Evolutionary conservation across 2,113 vertebrate species (phyloP).

Genomic region (Barnardius zonarius): DNA sequence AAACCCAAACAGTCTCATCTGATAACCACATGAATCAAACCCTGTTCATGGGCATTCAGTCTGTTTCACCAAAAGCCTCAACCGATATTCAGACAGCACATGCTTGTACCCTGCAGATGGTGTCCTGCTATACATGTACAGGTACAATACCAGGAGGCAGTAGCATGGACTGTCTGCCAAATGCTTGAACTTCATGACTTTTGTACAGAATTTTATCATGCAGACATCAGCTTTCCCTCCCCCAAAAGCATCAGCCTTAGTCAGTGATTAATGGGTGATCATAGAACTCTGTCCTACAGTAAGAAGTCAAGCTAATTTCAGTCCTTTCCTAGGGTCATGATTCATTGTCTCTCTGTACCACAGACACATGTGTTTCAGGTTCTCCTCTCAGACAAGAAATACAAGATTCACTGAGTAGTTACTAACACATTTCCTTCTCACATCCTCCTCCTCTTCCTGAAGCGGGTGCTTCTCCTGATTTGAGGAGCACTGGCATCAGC

Average conservation of each 20-base stretch:
- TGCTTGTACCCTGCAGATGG: not conserved
- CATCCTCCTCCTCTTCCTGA: constrained; percentile 40
- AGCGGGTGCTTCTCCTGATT: constrained; percentile 30
- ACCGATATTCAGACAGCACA: not conserved
- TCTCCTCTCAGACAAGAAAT: not conserved
- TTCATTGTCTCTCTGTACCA: not conserved
- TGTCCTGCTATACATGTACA: accelerated
- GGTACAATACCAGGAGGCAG: not conserved
- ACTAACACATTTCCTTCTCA: constrained; percentile 9
- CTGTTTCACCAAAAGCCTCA: not conserved
- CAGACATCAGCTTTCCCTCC: not conserved
- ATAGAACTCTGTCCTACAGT: not conserved
- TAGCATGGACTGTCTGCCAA: not conserved
- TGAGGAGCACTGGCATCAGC: not conserved
- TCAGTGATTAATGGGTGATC: not conserved
- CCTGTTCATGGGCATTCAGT: accelerated
- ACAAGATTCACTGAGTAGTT: not conserved
- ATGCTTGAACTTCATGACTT: not conserved
- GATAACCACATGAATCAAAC: not conserved
- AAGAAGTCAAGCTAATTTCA: not conserved
- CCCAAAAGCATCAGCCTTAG: not conserved
- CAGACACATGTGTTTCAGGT: not conserved
- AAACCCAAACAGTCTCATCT: not conserved
- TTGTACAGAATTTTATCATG: not conserved
- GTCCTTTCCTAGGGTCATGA: not conserved